Conservation (phyloP, 2,797 vertebrate species). For the Dryobates pubescens region DNA sequence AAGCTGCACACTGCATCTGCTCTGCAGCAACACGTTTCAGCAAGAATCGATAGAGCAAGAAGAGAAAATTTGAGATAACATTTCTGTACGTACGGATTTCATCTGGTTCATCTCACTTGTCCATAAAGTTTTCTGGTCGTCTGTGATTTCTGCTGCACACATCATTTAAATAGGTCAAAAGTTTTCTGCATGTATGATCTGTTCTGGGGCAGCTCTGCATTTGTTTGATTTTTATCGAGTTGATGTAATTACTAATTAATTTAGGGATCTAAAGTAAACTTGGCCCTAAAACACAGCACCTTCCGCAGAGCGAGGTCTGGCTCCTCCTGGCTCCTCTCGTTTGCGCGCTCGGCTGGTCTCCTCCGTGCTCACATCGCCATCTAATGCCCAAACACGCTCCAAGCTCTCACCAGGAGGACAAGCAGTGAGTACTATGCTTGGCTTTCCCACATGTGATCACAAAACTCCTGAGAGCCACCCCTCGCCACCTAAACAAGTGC, state of each 20-base stretch:
- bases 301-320: background rate
- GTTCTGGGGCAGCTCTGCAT: background rate
- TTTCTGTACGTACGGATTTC: background rate
- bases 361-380: background rate
- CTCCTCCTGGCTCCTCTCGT: too few species aligned
- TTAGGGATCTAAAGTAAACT: background rate
- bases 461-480: accelerated
- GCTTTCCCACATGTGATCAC: accelerated
- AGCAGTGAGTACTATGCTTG: accelerated
- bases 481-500: accelerated
- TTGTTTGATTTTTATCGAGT: background rate
- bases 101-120: background rate
- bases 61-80: accelerated
- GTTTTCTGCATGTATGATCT: accelerated
- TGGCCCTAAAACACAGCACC: background rate
- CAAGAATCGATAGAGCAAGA: background rate
- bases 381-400: background rate
- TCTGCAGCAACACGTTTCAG: background rate
- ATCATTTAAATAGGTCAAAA: background rate
- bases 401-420: accelerated
- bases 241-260: background rate
- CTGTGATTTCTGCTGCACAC: background rate
- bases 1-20: background rate
- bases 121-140: accelerated
- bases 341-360: background rate